These are phyloP conservation scores for Teleogryllus occipitalis DNA, from an alignment of 1,140 invertebrate species.

Conservation along the genomic window DNA sequence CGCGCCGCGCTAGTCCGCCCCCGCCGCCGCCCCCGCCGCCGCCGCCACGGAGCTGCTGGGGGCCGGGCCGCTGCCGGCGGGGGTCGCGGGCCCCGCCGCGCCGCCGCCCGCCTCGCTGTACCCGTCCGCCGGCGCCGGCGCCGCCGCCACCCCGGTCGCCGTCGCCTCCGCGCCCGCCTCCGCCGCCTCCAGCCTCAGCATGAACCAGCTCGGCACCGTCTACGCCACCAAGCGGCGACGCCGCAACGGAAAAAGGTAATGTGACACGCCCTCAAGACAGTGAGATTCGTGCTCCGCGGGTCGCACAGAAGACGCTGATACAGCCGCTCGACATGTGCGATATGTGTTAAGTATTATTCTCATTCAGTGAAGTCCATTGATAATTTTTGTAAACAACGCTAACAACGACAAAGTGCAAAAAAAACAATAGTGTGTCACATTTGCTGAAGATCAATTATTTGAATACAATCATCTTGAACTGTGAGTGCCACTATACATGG, in stretches of 20 bases:
- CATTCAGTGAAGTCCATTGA: too few relatives aligned
- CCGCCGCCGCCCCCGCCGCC: not conserved
- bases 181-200: slow-evolving; percentile 35
- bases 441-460: too few relatives aligned
- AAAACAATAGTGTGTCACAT: too few relatives aligned
- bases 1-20: not conserved
- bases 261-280: not conserved
- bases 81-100: not conserved
- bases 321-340: too few relatives aligned
- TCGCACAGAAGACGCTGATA: too few relatives aligned
- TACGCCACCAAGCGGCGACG: slow-evolving; percentile 88
- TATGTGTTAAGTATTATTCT: too few relatives aligned
- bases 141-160: not conserved
- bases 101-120: slow-evolving; percentile 12
- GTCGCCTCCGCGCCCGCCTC: slow-evolving; percentile 6
- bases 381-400: too few relatives aligned
- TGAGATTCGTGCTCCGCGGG: too few relatives aligned
- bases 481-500: too few relatives aligned
- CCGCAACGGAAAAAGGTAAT: slow-evolving; percentile 87
- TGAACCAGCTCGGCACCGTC: slow-evolving; percentile 86
- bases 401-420: too few relatives aligned
- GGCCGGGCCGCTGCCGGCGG: not conserved
- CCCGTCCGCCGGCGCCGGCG: slow-evolving; percentile 27
- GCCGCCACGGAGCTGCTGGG: not conserved
- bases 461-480: too few relatives aligned